Evolutionary conservation across 2,888 invertebrate species (phyloP).

Genomic region (Gymnocheta viridis): DNA sequence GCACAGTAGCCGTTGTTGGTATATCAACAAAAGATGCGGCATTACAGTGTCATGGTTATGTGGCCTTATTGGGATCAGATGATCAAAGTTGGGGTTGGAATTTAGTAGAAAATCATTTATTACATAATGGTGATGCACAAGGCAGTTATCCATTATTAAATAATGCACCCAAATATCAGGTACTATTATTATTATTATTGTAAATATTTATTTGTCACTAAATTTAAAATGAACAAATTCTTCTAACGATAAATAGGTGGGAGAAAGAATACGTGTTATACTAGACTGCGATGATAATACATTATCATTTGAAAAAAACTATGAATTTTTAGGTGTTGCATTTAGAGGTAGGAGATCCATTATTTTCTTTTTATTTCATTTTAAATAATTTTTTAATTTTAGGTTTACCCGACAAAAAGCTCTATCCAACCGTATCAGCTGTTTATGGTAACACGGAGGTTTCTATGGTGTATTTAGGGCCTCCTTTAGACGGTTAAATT

Average conservation of each 20-base stretch:
- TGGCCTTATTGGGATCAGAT: slow-evolving; percentile 96
- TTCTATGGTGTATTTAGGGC: slow-evolving; percentile 98
- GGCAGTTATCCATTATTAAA: slow-evolving; percentile 96
- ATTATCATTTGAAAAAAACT: slow-evolving; percentile 98
- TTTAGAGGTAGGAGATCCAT: slow-evolving; percentile 88
- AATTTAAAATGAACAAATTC: background rate
- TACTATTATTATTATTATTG: slow-evolving; percentile 79
- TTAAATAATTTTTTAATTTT: slow-evolving; percentile 62
- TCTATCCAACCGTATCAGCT: slow-evolving; percentile 98
- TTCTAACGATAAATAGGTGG: slow-evolving; percentile 86
- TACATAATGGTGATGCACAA: slow-evolving; percentile 97
- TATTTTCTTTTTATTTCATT: slow-evolving; percentile 23
- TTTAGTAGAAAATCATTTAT: slow-evolving; percentile 97
- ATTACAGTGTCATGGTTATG: slow-evolving; percentile 96
- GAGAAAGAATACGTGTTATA: slow-evolving; percentile 97
- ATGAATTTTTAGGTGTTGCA: slow-evolving; percentile 98
- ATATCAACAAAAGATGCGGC: slow-evolving; percentile 97
- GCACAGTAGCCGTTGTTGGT: slow-evolving; percentile 98
- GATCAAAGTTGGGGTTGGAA: slow-evolving; percentile 99
- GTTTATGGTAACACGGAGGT: slow-evolving; percentile 99
- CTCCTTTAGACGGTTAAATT: slow-evolving; percentile 95
- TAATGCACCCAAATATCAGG: slow-evolving; percentile 99
- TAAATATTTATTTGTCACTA: background rate
- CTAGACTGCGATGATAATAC: slow-evolving; percentile 99
- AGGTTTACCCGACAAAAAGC: slow-evolving; percentile 95